Conservation (phyloP, 2,113 vertebrate species). For the Sterna hirundo region DNA sequence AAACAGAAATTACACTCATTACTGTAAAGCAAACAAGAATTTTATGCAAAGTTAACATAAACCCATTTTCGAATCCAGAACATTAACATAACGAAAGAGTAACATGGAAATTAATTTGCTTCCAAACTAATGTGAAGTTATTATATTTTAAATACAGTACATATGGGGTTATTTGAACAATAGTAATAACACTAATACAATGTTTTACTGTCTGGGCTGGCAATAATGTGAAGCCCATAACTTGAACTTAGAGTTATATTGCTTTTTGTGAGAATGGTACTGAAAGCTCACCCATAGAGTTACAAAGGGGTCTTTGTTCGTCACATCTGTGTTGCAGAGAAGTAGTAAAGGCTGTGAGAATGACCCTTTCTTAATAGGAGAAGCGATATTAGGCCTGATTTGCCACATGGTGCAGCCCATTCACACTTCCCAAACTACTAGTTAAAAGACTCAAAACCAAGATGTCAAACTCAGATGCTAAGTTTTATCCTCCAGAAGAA, state of each 20-base stretch:
- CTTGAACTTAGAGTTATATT: not conserved
- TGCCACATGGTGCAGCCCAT: not conserved
- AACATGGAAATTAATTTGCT: not conserved
- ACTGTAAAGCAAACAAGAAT: not conserved
- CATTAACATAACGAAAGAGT: not conserved
- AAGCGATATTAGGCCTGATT: not conserved
- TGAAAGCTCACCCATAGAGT: not conserved
- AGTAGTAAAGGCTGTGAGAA: conserved; percentile 6
- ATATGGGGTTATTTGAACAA: not conserved
- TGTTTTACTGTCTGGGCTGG: not conserved
- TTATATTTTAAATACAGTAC: not conserved
- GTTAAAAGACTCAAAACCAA: not conserved
- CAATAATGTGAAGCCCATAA: not conserved
- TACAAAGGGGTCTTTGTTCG: conserved; percentile 67
- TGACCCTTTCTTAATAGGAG: not conserved
- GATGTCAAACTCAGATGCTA: not conserved
- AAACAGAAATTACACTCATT: not conserved
- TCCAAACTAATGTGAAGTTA: not conserved
- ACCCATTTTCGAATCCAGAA: not conserved
- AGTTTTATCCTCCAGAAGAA: not conserved
- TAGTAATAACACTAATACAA: not conserved
- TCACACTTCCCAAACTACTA: not conserved
- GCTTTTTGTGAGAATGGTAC: not conserved
- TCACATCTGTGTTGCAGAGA: conserved; percentile 50
- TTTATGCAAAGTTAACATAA: not conserved